Percentiles rank a stretch among this genome's conserved stretches.
Evolutionary conservation across 2,797 vertebrate species (phyloP).

Genomic region (Melanogrammus aeglefinus): DNA sequence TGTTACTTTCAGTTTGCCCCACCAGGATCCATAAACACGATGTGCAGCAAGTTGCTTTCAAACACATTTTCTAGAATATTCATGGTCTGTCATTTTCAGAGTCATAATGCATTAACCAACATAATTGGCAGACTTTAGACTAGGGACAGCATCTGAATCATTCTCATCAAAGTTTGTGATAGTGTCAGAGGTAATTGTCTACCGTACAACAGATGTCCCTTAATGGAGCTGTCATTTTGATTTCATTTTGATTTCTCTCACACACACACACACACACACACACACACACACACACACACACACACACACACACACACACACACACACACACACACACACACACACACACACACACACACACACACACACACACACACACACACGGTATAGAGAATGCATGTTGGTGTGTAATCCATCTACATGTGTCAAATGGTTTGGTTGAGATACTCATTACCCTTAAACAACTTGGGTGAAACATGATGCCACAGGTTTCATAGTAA

Average conservation of each 20-base stretch:
- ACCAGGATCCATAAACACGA: neutral
- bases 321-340: neutral
- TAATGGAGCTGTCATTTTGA: neutral
- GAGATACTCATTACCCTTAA: neutral
- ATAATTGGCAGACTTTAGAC: neutral
- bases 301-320: constrained; percentile 4
- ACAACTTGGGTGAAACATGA: no score
- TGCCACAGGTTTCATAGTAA: no score
- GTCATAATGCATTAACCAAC: neutral
- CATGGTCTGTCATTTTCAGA: neutral
- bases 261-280: constrained; percentile 14
- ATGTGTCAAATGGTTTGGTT: neutral
- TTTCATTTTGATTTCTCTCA: neutral
- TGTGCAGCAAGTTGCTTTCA: neutral
- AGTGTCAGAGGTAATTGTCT: neutral
- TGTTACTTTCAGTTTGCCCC: no score
- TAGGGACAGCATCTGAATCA: neutral
- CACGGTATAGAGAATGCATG: neutral
- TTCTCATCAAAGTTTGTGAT: neutral
- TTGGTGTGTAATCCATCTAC: neutral
- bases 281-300: constrained; percentile 9
- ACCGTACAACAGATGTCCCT: neutral
- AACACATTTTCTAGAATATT: no score
- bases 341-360: neutral
- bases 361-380: constrained; percentile 1